Percentiles rank a stretch among this genome's conserved stretches.
These are phyloP conservation scores for Archivesica marissinica DNA, from an alignment of 1,140 invertebrate species.

Conservation along the genomic window DNA sequence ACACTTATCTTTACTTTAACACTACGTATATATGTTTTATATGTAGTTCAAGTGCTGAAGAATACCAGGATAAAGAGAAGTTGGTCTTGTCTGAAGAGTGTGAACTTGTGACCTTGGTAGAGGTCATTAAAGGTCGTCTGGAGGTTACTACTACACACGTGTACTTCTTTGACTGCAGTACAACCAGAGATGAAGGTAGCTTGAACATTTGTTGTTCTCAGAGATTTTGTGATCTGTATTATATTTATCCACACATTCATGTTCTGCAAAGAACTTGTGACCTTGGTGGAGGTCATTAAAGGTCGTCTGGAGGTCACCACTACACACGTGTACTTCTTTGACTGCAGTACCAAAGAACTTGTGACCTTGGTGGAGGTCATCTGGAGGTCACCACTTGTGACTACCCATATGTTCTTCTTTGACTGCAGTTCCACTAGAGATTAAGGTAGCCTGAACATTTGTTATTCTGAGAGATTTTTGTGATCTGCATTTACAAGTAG, in stretches of 20 bases:
- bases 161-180: conserved; percentile 87
- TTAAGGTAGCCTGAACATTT: conserved; percentile 81
- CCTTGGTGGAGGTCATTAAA: conserved; percentile 86
- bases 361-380: conserved; percentile 87
- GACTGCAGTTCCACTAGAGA: conserved; percentile 86
- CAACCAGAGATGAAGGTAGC: conserved; percentile 86
- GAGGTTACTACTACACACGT: conserved; percentile 88
- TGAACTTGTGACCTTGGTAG: conserved; percentile 88
- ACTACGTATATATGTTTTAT: too few relatives aligned
- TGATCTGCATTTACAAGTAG: too few relatives aligned
- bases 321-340: conserved; percentile 87
- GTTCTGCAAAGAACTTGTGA: conserved; percentile 88
- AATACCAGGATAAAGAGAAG: conserved; percentile 85
- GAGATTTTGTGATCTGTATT: too few relatives aligned
- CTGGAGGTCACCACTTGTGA: conserved; percentile 88
- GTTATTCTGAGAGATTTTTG: neutral
- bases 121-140: conserved; percentile 87
- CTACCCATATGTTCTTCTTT: conserved; percentile 87
- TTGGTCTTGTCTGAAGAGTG: conserved; percentile 87
- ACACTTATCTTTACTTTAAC: too few relatives aligned
- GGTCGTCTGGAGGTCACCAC: conserved; percentile 88
- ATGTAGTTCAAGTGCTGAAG: conserved; percentile 69
- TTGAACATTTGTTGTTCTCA: neutral
- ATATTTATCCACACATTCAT: too few relatives aligned
- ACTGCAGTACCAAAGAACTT: conserved; percentile 87